Evolutionary conservation across 2,888 invertebrate genomes (phyloP), one percentile per base, ranked within the genome.

Genomic region (Oxyteleia sp.): DNA sequence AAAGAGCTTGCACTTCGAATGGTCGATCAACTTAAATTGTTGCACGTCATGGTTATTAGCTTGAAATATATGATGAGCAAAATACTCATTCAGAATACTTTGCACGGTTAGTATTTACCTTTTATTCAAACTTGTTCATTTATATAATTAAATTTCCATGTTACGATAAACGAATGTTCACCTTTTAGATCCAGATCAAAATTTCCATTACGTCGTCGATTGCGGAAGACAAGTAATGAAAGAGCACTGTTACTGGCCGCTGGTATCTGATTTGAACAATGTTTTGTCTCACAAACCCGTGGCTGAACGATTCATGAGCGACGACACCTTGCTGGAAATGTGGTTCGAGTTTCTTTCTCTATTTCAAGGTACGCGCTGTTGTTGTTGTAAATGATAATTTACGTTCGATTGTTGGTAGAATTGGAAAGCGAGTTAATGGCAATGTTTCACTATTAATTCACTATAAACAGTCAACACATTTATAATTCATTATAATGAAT

Each of bases 191-290:
- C 95, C 96, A 1, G 95, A 95, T 18, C 96, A 95, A 90, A 98
- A 98, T 93, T 96, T 96, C 89, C 98, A 98, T 93, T 96, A 95
- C 90, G 98, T 99, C 18, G 98, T 99, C 57, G 98, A 99, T 93
- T 99, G 99, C 92, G 97, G 96, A 11, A 95, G 96, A 85, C 95
- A 97, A 79, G 97, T 98, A 18, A 98, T 99, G 98, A 98, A 98
- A 94, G 98, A 99, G 91, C 99, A 99, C 93, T 98, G 98, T 94
- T 99, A 99, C 93, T 99, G 99, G 99, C 99, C 99, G 0, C 95
- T 99, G 5, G 98, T 99, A 35, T 98, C 98, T 0, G 99, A 99
- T 94, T 96, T 99, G 88, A 99, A 99, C 92, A 99, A 99, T 93
- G 97, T 99, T 63, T 94, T 99, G 13, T 98, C 98, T 0, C 99